Evolutionary conservation across 2,113 vertebrate species (phyloP).

Genomic region (Miniopterus natalensis): DNA sequence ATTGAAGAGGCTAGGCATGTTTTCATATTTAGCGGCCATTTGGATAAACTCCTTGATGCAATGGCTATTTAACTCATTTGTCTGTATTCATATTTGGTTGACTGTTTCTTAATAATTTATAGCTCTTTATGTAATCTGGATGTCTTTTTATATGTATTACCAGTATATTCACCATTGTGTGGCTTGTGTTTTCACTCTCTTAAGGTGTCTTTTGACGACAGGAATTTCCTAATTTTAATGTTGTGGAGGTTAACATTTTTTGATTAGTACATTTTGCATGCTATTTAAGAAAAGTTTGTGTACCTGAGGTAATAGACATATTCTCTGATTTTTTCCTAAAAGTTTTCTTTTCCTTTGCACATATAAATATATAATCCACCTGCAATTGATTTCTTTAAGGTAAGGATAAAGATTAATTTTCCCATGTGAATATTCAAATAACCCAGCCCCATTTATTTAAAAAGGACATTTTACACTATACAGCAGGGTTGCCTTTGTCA

Average conservation of each 20-base stretch:
- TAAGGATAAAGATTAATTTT: not conserved
- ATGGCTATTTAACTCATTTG: not conserved
- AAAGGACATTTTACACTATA: not conserved
- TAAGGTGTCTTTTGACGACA: not conserved
- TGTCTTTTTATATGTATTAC: not conserved
- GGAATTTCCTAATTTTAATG: slow-evolving; percentile 40
- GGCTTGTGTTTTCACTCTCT: slow-evolving; percentile 9
- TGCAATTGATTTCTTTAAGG: not conserved
- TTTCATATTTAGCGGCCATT: not conserved
- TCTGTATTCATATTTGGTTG: not conserved
- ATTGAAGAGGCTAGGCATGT: not conserved
- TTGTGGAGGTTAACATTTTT: not conserved
- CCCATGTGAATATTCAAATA: not conserved
- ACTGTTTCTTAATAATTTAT: not conserved
- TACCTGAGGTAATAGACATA: not conserved
- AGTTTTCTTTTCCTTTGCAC: not conserved
- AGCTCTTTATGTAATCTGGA: not conserved
- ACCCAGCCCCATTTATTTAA: not conserved
- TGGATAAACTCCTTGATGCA: not conserved
- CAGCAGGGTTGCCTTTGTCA: not conserved
- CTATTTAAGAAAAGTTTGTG: not conserved
- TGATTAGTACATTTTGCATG: not conserved
- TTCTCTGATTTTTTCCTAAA: not conserved
- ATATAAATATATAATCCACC: not conserved
- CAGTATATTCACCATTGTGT: not conserved